Evolutionary conservation across 2,113 vertebrate species (phyloP).

Genomic region (Tragelaphus scriptus): DNA sequence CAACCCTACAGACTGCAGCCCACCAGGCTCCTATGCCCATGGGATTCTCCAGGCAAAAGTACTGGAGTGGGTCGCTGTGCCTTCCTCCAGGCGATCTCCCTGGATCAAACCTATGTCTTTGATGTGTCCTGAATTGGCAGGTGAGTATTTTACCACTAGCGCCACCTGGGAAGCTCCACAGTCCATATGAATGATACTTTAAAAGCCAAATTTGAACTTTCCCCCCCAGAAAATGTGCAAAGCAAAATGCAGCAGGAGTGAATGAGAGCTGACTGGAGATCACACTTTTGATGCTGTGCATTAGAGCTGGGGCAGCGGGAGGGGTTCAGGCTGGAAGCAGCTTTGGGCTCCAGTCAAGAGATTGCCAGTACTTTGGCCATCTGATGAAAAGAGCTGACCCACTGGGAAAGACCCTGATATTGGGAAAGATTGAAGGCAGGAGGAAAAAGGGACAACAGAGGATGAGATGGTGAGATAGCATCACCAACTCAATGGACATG

Average conservation of each 20-base stretch:
- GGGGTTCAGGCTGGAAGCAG: neutral
- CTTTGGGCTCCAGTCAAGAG: neutral
- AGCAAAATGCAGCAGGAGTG: neutral
- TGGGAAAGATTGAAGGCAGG: neutral
- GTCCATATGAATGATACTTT: neutral
- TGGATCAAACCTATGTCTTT: neutral
- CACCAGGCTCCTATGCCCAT: neutral
- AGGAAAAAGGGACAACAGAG: neutral
- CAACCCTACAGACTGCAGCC: neutral
- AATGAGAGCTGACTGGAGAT: neutral
- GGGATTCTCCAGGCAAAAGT: neutral
- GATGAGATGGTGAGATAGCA: neutral
- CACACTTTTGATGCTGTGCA: rapidly evolving
- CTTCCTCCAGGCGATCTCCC: neutral
- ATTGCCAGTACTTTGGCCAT: neutral
- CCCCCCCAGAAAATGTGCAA: neutral
- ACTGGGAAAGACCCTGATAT: neutral
- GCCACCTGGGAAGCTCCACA: neutral
- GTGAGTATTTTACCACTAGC: neutral
- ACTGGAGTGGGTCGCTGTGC: neutral
- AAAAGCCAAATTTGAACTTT: rapidly evolving
- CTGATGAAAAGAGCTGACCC: neutral
- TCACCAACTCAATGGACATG: neutral
- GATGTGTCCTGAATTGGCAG: neutral
- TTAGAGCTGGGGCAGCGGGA: rapidly evolving